phyloP scores from a whole-genome alignment of 2,113 vertebrate species.

The Melanotaenia duboulayi region DNA sequence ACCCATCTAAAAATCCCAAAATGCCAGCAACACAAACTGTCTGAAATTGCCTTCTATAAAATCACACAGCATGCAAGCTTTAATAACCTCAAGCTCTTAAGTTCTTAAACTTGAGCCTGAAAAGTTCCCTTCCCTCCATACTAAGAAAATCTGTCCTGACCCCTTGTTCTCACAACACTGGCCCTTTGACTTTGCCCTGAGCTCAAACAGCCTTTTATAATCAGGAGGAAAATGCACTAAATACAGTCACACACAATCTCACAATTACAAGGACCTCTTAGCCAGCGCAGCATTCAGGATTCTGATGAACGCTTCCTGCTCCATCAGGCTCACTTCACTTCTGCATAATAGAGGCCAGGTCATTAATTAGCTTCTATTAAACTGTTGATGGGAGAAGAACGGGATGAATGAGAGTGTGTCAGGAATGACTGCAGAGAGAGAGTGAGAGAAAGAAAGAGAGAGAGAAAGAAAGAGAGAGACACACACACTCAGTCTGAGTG shows the following conservation, averaged over 20 bases:
- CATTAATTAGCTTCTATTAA: conserved; percentile 64
- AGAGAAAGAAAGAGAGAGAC: conserved; percentile 2
- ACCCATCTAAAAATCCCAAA: not conserved
- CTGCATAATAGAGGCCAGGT: conserved; percentile 48
- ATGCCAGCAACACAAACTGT: not conserved
- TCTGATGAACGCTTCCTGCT: conserved; percentile 36
- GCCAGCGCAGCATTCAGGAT: conserved; percentile 38
- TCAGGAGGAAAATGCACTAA: not conserved
- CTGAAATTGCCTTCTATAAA: too few species aligned
- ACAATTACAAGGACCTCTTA: conserved; percentile 6
- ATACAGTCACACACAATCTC: not conserved
- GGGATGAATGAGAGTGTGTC: conserved; percentile 2
- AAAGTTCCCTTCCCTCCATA: not conserved
- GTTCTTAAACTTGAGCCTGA: not conserved
- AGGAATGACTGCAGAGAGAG: too few species aligned
- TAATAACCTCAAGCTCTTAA: not conserved
- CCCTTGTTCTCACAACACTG: not conserved
- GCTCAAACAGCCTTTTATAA: conserved; percentile 5
- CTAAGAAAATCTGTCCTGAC: not conserved
- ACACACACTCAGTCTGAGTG: not conserved
- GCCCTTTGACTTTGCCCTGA: conserved; percentile 5
- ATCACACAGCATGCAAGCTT: not conserved
- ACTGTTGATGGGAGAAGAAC: conserved; percentile 15
- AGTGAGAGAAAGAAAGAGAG: not conserved
- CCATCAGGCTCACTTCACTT: conserved; percentile 36